A percentile compares a stretch with the other conserved stretches of the same genome.
These are phyloP conservation scores for Platysteira castanea DNA, from an alignment of 2,113 vertebrate species.

Conservation along the genomic window DNA sequence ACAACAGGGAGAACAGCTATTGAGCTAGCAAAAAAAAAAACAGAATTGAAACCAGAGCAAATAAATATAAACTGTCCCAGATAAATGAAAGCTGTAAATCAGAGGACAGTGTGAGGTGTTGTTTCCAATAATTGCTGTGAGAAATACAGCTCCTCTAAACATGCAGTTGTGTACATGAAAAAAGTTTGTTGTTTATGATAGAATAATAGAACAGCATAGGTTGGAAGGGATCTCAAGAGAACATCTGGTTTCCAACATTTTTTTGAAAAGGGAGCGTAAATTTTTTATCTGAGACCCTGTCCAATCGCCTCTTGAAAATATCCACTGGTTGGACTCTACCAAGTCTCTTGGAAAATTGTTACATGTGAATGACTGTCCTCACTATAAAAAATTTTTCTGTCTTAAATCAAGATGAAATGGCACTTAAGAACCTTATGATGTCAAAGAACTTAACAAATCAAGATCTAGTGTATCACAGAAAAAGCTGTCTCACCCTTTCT, in stretches of 20 bases:
- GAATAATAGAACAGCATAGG: not conserved
- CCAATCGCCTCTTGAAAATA: not conserved
- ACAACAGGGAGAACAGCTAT: not conserved
- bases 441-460: not conserved
- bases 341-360: not conserved
- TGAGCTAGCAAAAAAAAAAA: not conserved
- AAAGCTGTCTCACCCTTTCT: not conserved
- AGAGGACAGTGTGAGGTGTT: not conserved
- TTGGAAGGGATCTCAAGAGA: not conserved
- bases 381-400: not conserved
- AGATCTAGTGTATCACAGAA: not conserved
- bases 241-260: not conserved
- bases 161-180: not conserved
- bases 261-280: not conserved
- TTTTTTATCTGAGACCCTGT: not conserved
- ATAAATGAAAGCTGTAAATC: not conserved
- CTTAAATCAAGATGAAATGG: not conserved
- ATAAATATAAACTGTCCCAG: not conserved
- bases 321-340: not conserved
- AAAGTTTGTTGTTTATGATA: not conserved
- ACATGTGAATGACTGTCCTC: not conserved
- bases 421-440: not conserved
- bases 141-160: not conserved
- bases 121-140: not conserved
- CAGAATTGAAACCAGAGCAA: not conserved